Conservation (phyloP, 2,888 invertebrate species). For the Agrotis exclamationis region DNA sequence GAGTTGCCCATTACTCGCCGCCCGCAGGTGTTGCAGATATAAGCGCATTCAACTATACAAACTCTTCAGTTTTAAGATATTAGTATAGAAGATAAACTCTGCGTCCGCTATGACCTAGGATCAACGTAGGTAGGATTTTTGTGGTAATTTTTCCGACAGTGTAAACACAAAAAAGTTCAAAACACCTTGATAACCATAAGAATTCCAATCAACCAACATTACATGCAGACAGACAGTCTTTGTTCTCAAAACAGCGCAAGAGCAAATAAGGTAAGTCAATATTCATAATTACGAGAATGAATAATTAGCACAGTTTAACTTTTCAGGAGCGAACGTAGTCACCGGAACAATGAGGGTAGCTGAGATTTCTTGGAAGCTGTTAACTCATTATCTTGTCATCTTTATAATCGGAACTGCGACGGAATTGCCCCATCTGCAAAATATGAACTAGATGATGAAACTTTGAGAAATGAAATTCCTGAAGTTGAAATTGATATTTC, state of each 20-base stretch:
- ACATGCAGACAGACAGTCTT: neutral
- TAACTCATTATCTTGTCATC: slow-evolving; percentile 32
- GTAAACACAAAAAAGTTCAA: too few species aligned
- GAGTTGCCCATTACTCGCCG: too few species aligned
- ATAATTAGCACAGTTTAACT: slow-evolving; percentile 33
- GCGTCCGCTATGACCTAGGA: neutral
- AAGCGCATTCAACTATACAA: too few species aligned
- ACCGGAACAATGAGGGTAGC: slow-evolving; percentile 19
- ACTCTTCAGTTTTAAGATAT: too few species aligned
- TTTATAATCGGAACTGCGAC: slow-evolving; percentile 5
- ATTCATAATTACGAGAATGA: slow-evolving; percentile 24
- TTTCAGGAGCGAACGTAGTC: slow-evolving; percentile 28
- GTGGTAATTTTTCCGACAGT: too few species aligned
- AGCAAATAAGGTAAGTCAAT: slow-evolving; percentile 33
- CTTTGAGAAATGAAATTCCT: neutral
- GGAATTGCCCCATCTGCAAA: slow-evolving; percentile 21
- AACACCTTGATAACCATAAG: slow-evolving; percentile 6
- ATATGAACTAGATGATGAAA: slow-evolving; percentile 20
- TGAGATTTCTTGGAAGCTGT: slow-evolving; percentile 43
- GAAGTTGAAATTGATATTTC: neutral
- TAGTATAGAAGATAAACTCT: too few species aligned
- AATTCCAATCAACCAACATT: neutral
- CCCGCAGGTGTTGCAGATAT: too few species aligned
- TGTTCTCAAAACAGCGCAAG: slow-evolving; percentile 11
- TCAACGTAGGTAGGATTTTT: neutral